Evolutionary conservation across 2,797 vertebrate species (phyloP), one percentile per base, ranked within the genome.

Genomic region (Gallirallus australis): DNA sequence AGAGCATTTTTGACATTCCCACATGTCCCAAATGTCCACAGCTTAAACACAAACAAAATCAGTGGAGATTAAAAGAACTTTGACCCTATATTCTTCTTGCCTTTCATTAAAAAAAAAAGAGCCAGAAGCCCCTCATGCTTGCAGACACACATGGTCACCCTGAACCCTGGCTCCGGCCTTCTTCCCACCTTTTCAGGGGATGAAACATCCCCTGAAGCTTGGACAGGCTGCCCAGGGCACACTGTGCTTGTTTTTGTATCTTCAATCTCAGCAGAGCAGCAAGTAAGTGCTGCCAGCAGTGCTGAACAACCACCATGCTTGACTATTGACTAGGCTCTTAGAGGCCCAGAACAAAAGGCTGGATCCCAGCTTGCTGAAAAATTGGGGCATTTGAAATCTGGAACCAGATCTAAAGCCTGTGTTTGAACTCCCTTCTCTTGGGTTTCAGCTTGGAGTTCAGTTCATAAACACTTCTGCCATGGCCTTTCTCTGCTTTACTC

Each of bases 1-100:
- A 17, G 94, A 50, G 72, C 90, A 93, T 94, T 97, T 96, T 86
- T 97, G 33, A 94, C 93, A 97, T 97, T 96, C 94, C 61, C 95
- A 80, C 89, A 63, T 48, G 82, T 97, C 92, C 97, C 96, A 93
- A 86, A 91, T 91, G 81, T 93, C 95, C 93, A 82, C 84, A 85
- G 72, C 50, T 96, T 82, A 77, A 94, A 93, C 57, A 93, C 82
- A 95, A 96, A 95, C 79, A 89, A 87, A 96, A 85, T 75, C 65
- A 90, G 50, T 42, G 21, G 82, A 90, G 86, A 97, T 96, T 89
- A 92, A 82, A 94, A 89, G 79, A 93, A 80, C 90, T 86, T 89
- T 91, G 90, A 93, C 86, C 81, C 68, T 65, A 30, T 93, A 91
- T 93, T 96, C 56, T 91, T 87, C 78, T 94, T 94, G 87, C 61